phyloP scores from a whole-genome alignment of 1,140 invertebrate species.

The Rhysida immarginata region DNA sequence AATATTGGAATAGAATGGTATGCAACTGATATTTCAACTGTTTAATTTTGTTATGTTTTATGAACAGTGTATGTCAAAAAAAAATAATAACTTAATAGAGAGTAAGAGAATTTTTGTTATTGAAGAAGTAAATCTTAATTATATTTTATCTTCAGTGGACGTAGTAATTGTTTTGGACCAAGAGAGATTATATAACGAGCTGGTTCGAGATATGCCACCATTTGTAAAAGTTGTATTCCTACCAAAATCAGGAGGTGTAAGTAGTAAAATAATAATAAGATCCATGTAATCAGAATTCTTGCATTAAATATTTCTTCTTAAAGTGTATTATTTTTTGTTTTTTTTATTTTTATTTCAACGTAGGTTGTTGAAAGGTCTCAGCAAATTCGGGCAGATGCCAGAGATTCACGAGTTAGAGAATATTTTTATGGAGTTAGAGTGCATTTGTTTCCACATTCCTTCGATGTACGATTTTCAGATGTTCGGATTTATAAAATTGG shows the following conservation, averaged over 20 bases:
- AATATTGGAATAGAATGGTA: too few relatives aligned
- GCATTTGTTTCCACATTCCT: constrained; percentile 79
- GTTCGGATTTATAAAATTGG: constrained; percentile 89
- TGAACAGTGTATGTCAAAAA: too few relatives aligned
- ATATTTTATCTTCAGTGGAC: constrained; percentile 42
- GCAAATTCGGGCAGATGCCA: constrained; percentile 48
- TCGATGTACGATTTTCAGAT: constrained; percentile 74
- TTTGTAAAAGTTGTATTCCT: constrained; percentile 85
- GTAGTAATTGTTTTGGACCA: constrained; percentile 93
- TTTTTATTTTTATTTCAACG: background rate
- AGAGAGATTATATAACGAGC: constrained; percentile 85
- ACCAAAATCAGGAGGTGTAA: constrained; percentile 90
- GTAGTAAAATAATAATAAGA: too few relatives aligned
- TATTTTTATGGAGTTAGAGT: constrained; percentile 86
- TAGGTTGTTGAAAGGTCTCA: constrained; percentile 71
- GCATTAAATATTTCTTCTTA: background rate
- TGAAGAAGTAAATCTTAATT: background rate
- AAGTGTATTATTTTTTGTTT: too few relatives aligned
- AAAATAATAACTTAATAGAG: too few relatives aligned
- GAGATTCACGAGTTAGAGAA: constrained; percentile 69
- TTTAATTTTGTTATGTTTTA: too few relatives aligned
- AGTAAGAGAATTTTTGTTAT: too few relatives aligned
- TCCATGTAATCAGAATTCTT: too few relatives aligned
- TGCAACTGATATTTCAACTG: too few relatives aligned
- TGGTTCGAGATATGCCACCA: constrained; percentile 78